Conservation (phyloP, 2,888 invertebrate species). For the Cheilosia soror region DNA sequence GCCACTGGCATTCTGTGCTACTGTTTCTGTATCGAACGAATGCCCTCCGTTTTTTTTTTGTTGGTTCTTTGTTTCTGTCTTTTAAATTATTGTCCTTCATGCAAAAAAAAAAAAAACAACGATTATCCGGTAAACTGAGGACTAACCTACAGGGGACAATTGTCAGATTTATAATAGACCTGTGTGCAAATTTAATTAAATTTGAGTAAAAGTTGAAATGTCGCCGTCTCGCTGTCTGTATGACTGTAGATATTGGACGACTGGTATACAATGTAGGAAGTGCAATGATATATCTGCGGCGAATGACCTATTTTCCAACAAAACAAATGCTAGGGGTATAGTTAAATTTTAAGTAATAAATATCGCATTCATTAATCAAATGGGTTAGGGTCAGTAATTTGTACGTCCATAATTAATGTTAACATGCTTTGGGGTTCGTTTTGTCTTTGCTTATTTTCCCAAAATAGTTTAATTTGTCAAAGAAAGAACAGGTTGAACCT, state of each 20-base stretch:
- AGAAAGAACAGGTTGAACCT: too few species aligned
- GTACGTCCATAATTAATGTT: too few species aligned
- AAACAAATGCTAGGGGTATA: too few species aligned
- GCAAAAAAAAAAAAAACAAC: constrained; percentile 53
- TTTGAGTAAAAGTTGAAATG: background rate
- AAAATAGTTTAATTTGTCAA: too few species aligned
- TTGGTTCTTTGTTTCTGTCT: background rate
- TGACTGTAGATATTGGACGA: background rate
- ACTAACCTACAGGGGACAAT: constrained; percentile 32
- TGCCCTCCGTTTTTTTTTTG: constrained; percentile 22
- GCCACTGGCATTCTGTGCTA: constrained; percentile 48
- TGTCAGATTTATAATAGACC: constrained; percentile 37
- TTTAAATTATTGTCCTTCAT: constrained; percentile 39
- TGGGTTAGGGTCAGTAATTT: too few species aligned
- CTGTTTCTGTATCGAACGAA: constrained; percentile 45
- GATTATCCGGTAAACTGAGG: constrained; percentile 32
- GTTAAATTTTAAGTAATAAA: too few species aligned
- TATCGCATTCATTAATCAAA: too few species aligned
- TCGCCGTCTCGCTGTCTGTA: background rate
- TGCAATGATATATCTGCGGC: too few species aligned
- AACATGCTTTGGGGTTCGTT: too few species aligned
- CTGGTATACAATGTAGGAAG: background rate
- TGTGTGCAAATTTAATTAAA: background rate
- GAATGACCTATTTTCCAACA: too few species aligned
- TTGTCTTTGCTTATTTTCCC: too few species aligned